Evolutionary conservation across 2,113 vertebrate species (phyloP), one percentile per base, ranked within the genome.

Genomic region (Poecilia latipinna): DNA sequence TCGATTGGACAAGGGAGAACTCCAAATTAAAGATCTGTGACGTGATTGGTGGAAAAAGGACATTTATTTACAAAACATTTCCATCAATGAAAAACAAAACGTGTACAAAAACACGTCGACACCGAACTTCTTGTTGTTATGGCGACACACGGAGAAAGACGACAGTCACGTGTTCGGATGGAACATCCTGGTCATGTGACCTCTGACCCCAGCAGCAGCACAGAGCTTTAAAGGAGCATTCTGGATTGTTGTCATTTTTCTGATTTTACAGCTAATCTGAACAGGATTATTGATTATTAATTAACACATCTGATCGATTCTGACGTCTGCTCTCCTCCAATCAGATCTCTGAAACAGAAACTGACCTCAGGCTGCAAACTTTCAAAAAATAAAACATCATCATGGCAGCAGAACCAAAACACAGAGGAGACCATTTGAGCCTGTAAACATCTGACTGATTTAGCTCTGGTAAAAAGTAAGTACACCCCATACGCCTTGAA

Each of bases 61-160:
- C 72, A 29, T 90, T 89, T 84, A 84, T 89, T 89, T 88, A 88
- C 82, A 87, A 90, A 86, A 88, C 68, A 44, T 80, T 72, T 80
- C 37, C 66, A 86, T 77, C 66, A 0, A 85, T 82, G 68, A 84
- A 88, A 88, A 86, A 65, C 77, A 75, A 54, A 24, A 84, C 68
- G 4, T 74, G 54, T 78, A 83, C 61, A 83, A 87, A 89, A 89
- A 81, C 79, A 77, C 22, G 8, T 60, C 6, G 32, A 79, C 79
- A 82, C 39, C 11, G 15, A 72, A 76, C 63, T 48, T 88, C 17
- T 60, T 69, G 68, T 72, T 83, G 77, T 68, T 8, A 82, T 75
- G 79, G 61, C 8, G 15, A 77, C 72, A 74, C 77, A 83, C 75
- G 64, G 57, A 72, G 44, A 70, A 68, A 31, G 73, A 83, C 60